phyloP scores from a whole-genome alignment of 1,140 invertebrate genomes.

The Drosophila suzukii region DNA sequence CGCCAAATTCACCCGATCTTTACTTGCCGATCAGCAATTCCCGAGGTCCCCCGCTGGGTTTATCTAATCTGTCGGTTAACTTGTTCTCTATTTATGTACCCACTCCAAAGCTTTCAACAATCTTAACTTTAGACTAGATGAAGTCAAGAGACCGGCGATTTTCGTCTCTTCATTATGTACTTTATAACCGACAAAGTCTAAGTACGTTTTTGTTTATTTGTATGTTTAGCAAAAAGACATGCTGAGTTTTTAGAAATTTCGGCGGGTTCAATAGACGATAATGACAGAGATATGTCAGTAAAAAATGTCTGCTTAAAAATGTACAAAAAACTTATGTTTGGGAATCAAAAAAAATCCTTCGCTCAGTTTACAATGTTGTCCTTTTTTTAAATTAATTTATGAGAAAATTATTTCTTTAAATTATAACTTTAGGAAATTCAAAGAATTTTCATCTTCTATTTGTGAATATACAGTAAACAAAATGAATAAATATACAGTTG shows the following conservation, averaged over 20 bases:
- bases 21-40: slow-evolving; percentile 19
- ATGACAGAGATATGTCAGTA: background rate
- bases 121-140: background rate
- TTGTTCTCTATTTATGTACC: slow-evolving; percentile 21
- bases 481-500: too few relatives aligned
- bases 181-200: too few relatives aligned
- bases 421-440: too few relatives aligned
- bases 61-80: slow-evolving; percentile 27
- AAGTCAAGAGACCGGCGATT: slow-evolving; percentile 1
- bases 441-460: too few relatives aligned
- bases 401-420: too few relatives aligned
- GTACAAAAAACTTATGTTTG: too few relatives aligned
- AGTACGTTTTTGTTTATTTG: background rate
- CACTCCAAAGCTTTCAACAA: background rate
- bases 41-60: slow-evolving; percentile 11
- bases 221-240: background rate
- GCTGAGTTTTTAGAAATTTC: background rate
- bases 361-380: too few relatives aligned
- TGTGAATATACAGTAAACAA: too few relatives aligned
- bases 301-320: background rate
- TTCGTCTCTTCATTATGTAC: background rate
- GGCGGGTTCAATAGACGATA: background rate
- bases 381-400: too few relatives aligned
- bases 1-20: slow-evolving; percentile 7
- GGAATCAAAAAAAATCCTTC: too few relatives aligned